Conservation (phyloP, 1,140 invertebrate species). For the Ctenoplectra terminalis region DNA sequence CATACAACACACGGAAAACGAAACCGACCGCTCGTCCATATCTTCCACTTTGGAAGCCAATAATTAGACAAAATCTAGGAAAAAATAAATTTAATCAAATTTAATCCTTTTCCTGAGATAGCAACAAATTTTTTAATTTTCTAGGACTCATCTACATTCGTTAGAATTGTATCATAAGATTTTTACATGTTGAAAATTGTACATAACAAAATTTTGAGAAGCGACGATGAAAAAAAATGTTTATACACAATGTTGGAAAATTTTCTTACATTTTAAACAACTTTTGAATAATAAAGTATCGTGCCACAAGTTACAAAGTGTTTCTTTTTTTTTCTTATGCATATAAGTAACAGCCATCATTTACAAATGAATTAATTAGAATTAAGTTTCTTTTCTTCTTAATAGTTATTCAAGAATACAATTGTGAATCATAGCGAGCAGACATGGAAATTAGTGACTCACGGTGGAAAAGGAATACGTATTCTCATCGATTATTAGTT, state of each 20-base stretch:
- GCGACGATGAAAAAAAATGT: too few species aligned
- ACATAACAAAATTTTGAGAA: background rate
- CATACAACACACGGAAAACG: background rate
- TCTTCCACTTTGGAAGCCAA: background rate
- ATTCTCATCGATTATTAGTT: background rate
- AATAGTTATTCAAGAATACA: too few species aligned
- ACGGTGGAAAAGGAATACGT: background rate
- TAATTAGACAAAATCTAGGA: background rate
- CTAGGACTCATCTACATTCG: background rate
- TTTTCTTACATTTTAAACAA: too few species aligned
- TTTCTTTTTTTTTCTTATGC: too few species aligned
- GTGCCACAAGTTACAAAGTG: too few species aligned
- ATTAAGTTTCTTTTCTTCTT: background rate
- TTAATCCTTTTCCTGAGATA: too few species aligned
- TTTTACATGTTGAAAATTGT: background rate
- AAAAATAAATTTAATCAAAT: background rate
- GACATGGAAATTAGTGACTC: background rate
- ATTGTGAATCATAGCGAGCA: background rate
- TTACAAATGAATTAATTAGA: too few species aligned
- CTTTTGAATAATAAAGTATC: too few species aligned
- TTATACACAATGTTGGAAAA: background rate
- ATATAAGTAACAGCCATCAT: too few species aligned
- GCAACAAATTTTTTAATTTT: background rate
- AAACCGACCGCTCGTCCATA: background rate
- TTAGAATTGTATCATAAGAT: background rate